Evolutionary conservation across 2,888 invertebrate species (phyloP), one percentile per base, ranked within the genome.

Genomic region (Cotesia congregata): DNA sequence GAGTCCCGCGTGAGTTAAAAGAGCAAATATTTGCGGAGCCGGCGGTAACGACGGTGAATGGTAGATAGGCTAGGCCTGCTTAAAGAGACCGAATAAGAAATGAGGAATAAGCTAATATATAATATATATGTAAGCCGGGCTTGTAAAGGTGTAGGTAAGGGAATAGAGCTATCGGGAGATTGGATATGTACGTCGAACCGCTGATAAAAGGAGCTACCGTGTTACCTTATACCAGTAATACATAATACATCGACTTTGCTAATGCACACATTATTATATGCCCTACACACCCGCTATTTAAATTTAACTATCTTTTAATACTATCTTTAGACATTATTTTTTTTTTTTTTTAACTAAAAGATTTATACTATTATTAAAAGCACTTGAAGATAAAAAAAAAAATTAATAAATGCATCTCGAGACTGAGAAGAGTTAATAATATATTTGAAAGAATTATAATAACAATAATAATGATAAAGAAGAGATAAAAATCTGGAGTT

Each of bases 181-280:
- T 50, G 50, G 50, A 50, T 50, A 50, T 50, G 50, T 50, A 50
- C 50, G 7, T 50, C 12, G 50, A 50, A 50, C 9, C 50, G 12
- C 12, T 50, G 50, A 50, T 50, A 50, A 50, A 50, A 50, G 50
- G 50, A 50, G 50, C 12, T 50, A 12, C 50, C 50, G 12, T 50
- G 50, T 50, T 50, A 50, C 50, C 50, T 50, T 50, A 50, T 50
- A 50, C 50, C 50, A 50, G 9, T 12, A 50, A 50, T 50, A 50
- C 50, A 50, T 50, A 50, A 50, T 50, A 50, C 50, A 50, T 50
- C 50, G 50, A 50, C 50, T 50, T 50, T 50, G 50, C 50, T 50
- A 50, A 50, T 50, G 50, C 50, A 50, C 50, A 50, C 50, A 50
- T 50, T 50, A 50, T 50, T 50, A 50, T 30, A 30, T 30, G 30